These are phyloP conservation scores for Anaspis maculata DNA, from an alignment of 2,888 invertebrate species.

Conservation along the genomic window DNA sequence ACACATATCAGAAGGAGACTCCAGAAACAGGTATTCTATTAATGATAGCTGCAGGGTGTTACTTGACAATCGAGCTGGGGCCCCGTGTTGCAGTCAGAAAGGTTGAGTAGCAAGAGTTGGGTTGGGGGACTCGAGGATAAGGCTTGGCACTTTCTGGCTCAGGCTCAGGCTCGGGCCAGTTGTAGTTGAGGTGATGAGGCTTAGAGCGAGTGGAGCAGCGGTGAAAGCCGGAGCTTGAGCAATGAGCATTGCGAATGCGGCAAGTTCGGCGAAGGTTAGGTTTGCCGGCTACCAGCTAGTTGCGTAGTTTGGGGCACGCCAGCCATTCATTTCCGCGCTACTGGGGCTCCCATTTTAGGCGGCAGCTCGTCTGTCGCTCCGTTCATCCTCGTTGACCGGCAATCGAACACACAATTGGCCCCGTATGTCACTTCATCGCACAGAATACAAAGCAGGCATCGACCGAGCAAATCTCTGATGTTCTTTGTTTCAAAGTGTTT, in stretches of 20 bases:
- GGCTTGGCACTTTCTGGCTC: too few relatives aligned
- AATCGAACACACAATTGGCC: slow-evolving; percentile 35
- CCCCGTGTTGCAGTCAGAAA: slow-evolving; percentile 9
- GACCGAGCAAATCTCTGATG: slow-evolving; percentile 28
- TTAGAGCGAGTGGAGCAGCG: too few relatives aligned
- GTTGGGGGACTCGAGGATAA: too few relatives aligned
- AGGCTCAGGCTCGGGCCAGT: too few relatives aligned
- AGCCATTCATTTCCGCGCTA: slow-evolving; percentile 17
- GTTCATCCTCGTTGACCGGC: slow-evolving; percentile 27
- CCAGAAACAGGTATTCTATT: slow-evolving; percentile 27
- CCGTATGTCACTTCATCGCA: slow-evolving; percentile 33
- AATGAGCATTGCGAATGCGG: too few relatives aligned
- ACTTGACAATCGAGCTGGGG: too few relatives aligned
- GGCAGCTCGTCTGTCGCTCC: slow-evolving; percentile 19
- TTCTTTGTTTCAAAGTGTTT: slow-evolving; percentile 31
- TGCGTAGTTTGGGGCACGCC: slow-evolving; percentile 22
- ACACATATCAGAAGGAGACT: slow-evolving; percentile 22
- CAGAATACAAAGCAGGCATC: slow-evolving; percentile 33
- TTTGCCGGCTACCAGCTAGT: slow-evolving; percentile 19
- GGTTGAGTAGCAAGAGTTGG: too few relatives aligned
- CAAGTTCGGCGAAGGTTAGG: too few relatives aligned
- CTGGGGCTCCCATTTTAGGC: slow-evolving; percentile 17
- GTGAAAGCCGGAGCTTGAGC: too few relatives aligned
- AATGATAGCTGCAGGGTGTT: slow-evolving; percentile 23
- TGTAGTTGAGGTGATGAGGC: too few relatives aligned